A percentile compares a stretch with the other conserved stretches of the same genome.
phyloP scores from a whole-genome alignment of 2,113 vertebrate genomes.

The Grantiella picta region DNA sequence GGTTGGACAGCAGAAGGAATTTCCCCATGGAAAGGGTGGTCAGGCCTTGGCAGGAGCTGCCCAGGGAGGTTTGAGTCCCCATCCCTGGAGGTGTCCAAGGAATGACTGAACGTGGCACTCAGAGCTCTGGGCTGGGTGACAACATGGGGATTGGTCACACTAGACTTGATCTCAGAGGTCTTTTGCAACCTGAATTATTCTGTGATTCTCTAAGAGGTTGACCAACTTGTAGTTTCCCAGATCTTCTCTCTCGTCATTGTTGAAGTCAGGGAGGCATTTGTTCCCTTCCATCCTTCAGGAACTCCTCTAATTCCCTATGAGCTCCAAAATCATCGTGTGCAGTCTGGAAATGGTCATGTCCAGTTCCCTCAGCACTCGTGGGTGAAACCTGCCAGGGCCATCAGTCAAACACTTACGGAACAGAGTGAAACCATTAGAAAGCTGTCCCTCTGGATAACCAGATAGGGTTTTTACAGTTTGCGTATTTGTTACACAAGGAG shows the following conservation, averaged over 20 bases:
- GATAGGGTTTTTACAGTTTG: neutral
- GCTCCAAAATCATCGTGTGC: accelerated
- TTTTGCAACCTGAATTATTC: neutral
- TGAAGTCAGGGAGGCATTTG: neutral
- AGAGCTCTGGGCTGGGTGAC: neutral
- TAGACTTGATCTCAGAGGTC: neutral
- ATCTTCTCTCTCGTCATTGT: neutral
- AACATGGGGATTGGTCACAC: too few relatives aligned
- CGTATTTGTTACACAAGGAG: neutral
- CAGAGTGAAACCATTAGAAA: neutral
- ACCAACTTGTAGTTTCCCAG: neutral
- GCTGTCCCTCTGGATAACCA: neutral
- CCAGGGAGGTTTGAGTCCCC: neutral
- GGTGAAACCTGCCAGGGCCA: neutral
- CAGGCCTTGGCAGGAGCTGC: neutral
- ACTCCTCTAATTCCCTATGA: neutral
- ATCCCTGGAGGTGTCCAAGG: neutral
- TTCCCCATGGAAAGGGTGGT: neutral
- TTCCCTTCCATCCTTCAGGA: neutral
- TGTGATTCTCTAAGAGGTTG: neutral
- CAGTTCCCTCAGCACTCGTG: neutral
- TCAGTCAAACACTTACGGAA: neutral
- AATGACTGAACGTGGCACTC: accelerated
- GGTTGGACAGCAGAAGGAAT: neutral
- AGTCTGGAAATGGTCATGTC: neutral